Base-by-base conservation (phyloP, 1,140 invertebrate genomes). In the Acromyrmex heyeri region DNA sequence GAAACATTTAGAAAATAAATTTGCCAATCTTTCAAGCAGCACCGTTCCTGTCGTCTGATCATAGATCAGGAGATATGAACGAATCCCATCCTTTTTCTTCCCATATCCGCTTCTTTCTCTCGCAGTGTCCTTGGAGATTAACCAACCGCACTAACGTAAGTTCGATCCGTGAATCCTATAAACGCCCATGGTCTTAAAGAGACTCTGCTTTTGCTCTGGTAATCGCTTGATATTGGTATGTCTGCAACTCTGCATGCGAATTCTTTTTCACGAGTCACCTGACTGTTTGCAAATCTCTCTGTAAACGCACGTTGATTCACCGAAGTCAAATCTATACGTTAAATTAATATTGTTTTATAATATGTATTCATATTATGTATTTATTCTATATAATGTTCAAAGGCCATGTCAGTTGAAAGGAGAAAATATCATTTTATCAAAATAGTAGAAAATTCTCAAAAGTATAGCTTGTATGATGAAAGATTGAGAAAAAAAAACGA, bases 201-300 rank as follows among this genome's bases (percentile, higher is more conserved):
- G 91, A 94, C 92, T 93, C 93, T 95, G 95, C 95, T 95, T 95
- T 95, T 95, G 95, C 94, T 95, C 95, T 95, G 95, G 94, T 95
- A 95, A 95, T 93, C 93, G 92, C 92, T 92, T 92, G 90, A 88
- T 91, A 90, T 65, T 93, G 91, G 91, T 92, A 92, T 93, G 91
- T 92, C 88, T 90, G 93, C 91, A 92, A 91, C 50, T 69, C 65
- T 93, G 92, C 92, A 92, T 93, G 91, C 75, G 86, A 91, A 59
- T 92, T 88, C 55, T 57, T 62, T 79, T 83, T 86, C 88, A 67
- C 73, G 67, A 78, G 38, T 75, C 59, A 65, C 27, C 34, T 79
- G 61, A 79, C 57, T 69, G 44, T 59, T 70, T 69, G 77, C 44
- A 86, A 86, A 50, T 69, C 18, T 70, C 27, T 18, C 3, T 27